Conservation (phyloP, 2,113 vertebrate genomes). For the Chunga burmeisteri region DNA sequence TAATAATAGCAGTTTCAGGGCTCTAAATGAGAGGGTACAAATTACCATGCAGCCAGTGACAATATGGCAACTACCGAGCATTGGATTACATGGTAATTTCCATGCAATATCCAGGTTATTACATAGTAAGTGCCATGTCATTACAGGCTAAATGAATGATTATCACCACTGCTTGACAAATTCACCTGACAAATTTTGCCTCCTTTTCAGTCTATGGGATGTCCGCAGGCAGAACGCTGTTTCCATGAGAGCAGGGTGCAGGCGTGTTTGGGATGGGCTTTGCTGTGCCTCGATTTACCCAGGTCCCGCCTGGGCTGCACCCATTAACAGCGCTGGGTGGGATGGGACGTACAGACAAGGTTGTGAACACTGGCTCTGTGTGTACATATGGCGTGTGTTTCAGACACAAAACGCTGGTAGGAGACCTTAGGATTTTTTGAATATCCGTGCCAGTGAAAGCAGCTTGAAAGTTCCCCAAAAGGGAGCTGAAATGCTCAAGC, state of each 20-base stretch:
- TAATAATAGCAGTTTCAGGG: conserved; percentile 51
- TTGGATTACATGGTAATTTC: conserved; percentile 66
- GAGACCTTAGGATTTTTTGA: neutral
- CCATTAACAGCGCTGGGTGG: neutral
- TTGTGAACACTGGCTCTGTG: neutral
- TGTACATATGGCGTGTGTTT: neutral
- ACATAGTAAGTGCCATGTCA: conserved; percentile 54
- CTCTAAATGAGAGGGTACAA: conserved; percentile 51
- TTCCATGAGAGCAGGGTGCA: neutral
- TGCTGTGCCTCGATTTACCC: neutral
- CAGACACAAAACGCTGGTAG: neutral
- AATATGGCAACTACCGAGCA: conserved; percentile 27
- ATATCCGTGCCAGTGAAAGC: neutral
- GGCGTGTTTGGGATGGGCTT: neutral
- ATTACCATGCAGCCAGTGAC: conserved; percentile 39
- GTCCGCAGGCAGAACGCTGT: neutral
- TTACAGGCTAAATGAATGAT: conserved; percentile 57
- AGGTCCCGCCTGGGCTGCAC: neutral
- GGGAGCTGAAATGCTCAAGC: neutral
- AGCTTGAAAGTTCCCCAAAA: neutral
- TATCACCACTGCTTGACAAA: conserved; percentile 53
- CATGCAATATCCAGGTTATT: conserved; percentile 62
- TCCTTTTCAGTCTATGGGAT: neutral
- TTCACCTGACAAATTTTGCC: conserved; percentile 34
- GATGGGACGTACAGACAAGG: fast-evolving